phyloP scores from a whole-genome alignment of 2,888 invertebrate genomes.

The Sminthurides aquaticus region DNA sequence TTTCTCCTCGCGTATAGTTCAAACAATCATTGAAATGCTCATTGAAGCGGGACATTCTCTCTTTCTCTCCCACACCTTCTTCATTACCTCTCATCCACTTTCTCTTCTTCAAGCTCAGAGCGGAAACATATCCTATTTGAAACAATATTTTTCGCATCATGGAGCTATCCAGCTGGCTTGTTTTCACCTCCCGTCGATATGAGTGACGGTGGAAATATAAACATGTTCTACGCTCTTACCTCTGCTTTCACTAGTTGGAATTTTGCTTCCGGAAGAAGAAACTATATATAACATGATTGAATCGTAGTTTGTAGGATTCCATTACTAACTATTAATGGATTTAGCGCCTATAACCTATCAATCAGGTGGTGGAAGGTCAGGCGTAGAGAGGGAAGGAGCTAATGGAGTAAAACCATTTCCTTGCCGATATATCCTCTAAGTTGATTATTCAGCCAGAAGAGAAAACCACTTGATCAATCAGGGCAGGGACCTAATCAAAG shows the following conservation, averaged over 20 bases:
- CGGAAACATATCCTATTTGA: background rate
- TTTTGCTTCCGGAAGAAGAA: no score
- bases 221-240: no score
- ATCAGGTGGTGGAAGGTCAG: background rate
- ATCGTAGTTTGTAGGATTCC: background rate
- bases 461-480: background rate
- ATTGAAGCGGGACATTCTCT: background rate
- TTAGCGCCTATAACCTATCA: background rate
- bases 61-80: background rate
- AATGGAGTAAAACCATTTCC: background rate
- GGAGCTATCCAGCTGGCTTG: background rate
- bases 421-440: background rate
- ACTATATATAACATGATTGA: background rate
- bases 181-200: background rate
- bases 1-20: background rate
- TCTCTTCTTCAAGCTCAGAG: background rate
- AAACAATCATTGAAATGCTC: background rate
- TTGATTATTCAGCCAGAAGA: background rate
- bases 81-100: background rate
- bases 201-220: no score
- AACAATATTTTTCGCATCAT: background rate
- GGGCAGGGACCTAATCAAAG: no score
- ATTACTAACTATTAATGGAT: background rate
- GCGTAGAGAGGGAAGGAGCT: no score
- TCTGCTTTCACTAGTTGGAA: background rate